Percentiles rank a stretch among this genome's conserved stretches.
These are phyloP conservation scores for Kuschelorhynchus macadamiae DNA, from an alignment of 2,888 invertebrate species.

Conservation along the genomic window DNA sequence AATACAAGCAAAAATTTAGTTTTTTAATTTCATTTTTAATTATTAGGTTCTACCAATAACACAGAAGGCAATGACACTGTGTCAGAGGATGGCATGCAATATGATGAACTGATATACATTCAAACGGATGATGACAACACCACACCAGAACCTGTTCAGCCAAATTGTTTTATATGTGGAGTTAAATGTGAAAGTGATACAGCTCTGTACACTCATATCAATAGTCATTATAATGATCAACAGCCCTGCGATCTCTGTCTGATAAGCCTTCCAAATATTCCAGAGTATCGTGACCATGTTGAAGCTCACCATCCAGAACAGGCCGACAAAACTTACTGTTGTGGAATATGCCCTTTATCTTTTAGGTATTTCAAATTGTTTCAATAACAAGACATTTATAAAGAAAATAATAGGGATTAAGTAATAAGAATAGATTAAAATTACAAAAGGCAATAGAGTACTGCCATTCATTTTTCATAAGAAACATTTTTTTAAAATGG, in stretches of 20 bases:
- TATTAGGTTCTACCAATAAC: background rate
- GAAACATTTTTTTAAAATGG: too few relatives aligned
- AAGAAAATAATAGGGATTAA: too few relatives aligned
- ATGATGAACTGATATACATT: constrained; percentile 41
- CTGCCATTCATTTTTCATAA: too few relatives aligned
- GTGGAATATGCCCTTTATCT: constrained; percentile 51
- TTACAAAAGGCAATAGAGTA: too few relatives aligned
- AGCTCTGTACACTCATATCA: constrained; percentile 40
- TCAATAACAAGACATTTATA: too few relatives aligned
- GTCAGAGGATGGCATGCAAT: constrained; percentile 30
- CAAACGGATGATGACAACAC: constrained; percentile 31
- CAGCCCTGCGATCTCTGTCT: constrained; percentile 43
- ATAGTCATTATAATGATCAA: constrained; percentile 40
- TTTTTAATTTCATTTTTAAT: too few relatives aligned
- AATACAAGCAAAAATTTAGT: too few relatives aligned
- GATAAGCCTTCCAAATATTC: constrained; percentile 31
- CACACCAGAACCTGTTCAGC: background rate
- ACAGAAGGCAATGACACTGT: constrained; percentile 15
- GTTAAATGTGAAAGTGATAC: constrained; percentile 25
- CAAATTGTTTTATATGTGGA: constrained; percentile 46
- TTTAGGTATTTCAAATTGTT: constrained; percentile 45
- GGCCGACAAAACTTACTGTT: constrained; percentile 43
- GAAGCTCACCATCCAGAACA: constrained; percentile 33
- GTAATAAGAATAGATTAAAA: too few relatives aligned
- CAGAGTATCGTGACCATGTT: constrained; percentile 39